phyloP scores from a whole-genome alignment of 2,113 vertebrate species.

The Hystrix brachyura region DNA sequence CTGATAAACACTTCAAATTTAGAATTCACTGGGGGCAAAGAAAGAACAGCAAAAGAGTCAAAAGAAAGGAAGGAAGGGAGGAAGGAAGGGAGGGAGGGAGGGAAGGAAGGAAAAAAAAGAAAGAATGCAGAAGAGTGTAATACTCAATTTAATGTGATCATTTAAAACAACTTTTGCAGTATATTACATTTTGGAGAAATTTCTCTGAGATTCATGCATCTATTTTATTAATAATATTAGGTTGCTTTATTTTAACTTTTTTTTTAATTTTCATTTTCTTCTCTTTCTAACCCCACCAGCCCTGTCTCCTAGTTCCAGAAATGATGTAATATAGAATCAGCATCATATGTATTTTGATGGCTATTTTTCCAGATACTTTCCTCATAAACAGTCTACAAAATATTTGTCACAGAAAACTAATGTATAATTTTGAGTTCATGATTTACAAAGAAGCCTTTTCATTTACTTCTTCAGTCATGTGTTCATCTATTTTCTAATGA shows the following conservation, averaged over 20 bases:
- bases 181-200: conserved; percentile 18
- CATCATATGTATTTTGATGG: neutral
- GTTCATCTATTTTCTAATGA: conserved; percentile 5
- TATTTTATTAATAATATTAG: neutral
- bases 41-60: neutral
- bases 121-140: neutral
- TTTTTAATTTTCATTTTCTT: conserved; percentile 6
- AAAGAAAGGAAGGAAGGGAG: no score
- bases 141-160: neutral
- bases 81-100: no score
- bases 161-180: neutral
- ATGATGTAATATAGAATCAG: neutral
- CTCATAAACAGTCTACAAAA: neutral
- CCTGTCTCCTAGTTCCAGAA: neutral
- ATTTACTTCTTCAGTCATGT: conserved; percentile 1
- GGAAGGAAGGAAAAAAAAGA: neutral
- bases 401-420: neutral
- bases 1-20: conserved; percentile 18
- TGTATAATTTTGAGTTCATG: neutral
- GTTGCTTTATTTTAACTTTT: neutral
- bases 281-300: accelerated
- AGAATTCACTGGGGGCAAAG: conserved; percentile 21
- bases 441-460: conserved; percentile 27
- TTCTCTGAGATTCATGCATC: neutral
- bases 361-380: neutral